phyloP scores from a whole-genome alignment of 2,113 vertebrate species.

The Philantomba maxwellii region DNA sequence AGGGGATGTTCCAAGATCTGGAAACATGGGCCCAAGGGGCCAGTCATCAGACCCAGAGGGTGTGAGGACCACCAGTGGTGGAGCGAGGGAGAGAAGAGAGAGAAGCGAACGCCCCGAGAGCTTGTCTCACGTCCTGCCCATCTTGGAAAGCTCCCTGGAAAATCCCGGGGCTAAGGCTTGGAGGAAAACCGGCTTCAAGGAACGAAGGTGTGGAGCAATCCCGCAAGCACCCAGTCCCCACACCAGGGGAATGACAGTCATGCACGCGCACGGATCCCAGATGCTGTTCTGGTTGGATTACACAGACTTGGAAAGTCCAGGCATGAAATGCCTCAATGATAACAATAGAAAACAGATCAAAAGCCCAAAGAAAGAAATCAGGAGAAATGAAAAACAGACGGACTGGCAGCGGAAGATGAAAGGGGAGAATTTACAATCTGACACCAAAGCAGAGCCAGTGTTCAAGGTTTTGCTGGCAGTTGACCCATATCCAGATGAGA shows the following conservation, averaged over 20 bases:
- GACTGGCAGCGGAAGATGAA: constrained; percentile 60
- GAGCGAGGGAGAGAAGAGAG: not conserved
- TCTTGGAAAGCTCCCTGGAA: constrained; percentile 36
- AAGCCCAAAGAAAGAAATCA: constrained; percentile 64
- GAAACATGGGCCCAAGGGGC: not conserved
- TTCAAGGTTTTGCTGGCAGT: constrained; percentile 28
- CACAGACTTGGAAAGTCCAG: constrained; percentile 49
- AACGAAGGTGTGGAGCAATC: constrained; percentile 38
- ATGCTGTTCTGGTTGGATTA: constrained; percentile 64
- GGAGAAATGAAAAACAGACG: constrained; percentile 73
- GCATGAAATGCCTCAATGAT: constrained; percentile 61
- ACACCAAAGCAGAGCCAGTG: constrained; percentile 49
- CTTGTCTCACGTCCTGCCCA: not conserved
- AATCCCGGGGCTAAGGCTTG: not conserved
- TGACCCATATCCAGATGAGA: constrained; percentile 51
- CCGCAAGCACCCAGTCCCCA: not conserved
- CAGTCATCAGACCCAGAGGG: not conserved
- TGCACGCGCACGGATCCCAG: constrained; percentile 15
- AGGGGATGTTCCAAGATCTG: not conserved
- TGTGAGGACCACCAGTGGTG: not conserved
- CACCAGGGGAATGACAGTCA: not conserved
- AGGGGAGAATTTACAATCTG: constrained; percentile 44
- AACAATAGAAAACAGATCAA: constrained; percentile 74
- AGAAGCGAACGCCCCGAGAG: not conserved
- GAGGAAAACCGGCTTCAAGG: not conserved